Base-by-base conservation (phyloP, 2,797 vertebrate genomes). In the Malacoctenus gilli region DNA sequence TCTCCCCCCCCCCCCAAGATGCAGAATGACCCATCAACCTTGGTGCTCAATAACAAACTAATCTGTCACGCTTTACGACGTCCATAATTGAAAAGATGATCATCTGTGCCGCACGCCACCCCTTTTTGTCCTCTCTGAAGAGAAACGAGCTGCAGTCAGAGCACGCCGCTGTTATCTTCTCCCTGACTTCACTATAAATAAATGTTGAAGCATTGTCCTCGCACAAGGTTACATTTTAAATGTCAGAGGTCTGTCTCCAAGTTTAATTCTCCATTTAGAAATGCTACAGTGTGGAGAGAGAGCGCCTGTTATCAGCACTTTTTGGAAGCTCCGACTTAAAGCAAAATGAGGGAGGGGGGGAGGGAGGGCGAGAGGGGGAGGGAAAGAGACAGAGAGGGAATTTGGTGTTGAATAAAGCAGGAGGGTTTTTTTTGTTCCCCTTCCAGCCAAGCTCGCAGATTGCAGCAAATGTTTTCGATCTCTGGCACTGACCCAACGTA, bases 251-350 rank as follows among this genome's bases (percentile, higher is more conserved):
- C 48, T 13, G 14, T 73, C 62, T 82, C 42, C 32, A 65, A 74
- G 72, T 87, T 82, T 84, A 72, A 75, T 72, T 84, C 60, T 62
- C 69, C 59, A 52, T 81, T 83, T 82, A 65, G 41, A 57, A 72
- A 67, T 4, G 63, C 65, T 55, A 4, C 15, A 56, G 69, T 65
- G 36, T 62, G 59, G 47, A 36, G 46, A 49, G 57, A 47, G 41
- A 57, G 48, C 4, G 28, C 23, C 63, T 52, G 59, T 73, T 80
- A 83, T 86, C 77, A 64, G 61, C 49, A 32, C 62, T 72, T 75
- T 68, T 59, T 42, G 46, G 42, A 34, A 23, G 42, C 47, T 46
- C 39, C 25, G 47, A 68, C 44, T 80, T 64, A 12, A 48, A 55
- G 35, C 13, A 25, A 41, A 80, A 64, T 22, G 55, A 65, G 31